A percentile compares a stretch with the other conserved stretches of the same genome.
phyloP scores from a whole-genome alignment of 2,113 vertebrate genomes.

The Lucifuga dentata region DNA sequence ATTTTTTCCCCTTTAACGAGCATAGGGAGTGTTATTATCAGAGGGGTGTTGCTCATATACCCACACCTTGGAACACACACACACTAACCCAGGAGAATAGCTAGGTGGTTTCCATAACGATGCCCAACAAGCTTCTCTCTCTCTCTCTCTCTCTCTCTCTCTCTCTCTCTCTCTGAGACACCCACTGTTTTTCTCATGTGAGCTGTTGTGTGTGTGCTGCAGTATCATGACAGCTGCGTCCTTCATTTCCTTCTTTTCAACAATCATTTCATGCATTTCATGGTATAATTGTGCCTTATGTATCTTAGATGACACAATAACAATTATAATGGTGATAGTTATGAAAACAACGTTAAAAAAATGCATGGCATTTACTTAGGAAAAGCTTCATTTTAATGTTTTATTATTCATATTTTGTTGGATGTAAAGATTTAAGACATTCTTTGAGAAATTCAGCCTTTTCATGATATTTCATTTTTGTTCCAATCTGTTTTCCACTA shows the following conservation, averaged over 20 bases:
- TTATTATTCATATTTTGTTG: no score
- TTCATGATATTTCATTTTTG: no score
- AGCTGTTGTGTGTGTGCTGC: conserved; percentile 4
- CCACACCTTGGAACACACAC: conserved; percentile 11
- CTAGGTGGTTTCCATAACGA: conserved; percentile 59
- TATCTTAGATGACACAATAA: not conserved
- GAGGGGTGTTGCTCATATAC: conserved; percentile 45
- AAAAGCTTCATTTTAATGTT: no score
- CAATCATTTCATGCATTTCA: not conserved
- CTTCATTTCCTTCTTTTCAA: conserved; percentile 30
- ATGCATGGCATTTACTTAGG: no score
- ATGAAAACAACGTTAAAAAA: not conserved
- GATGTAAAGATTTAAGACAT: no score
- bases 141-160: conserved; percentile 18
- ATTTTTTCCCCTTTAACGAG: conserved; percentile 38
- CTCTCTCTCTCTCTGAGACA: conserved; percentile 44
- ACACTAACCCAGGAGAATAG: conserved; percentile 40
- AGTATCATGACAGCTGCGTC: conserved; percentile 38
- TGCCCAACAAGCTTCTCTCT: conserved; percentile 35
- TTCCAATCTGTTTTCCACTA: no score
- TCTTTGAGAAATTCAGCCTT: no score
- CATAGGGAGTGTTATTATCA: conserved; percentile 45
- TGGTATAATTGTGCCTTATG: not conserved
- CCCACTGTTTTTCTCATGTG: conserved; percentile 54
- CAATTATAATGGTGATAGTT: not conserved